phyloP scores from a whole-genome alignment of 1,140 invertebrate species.

The Zaprionus gabonicus region DNA sequence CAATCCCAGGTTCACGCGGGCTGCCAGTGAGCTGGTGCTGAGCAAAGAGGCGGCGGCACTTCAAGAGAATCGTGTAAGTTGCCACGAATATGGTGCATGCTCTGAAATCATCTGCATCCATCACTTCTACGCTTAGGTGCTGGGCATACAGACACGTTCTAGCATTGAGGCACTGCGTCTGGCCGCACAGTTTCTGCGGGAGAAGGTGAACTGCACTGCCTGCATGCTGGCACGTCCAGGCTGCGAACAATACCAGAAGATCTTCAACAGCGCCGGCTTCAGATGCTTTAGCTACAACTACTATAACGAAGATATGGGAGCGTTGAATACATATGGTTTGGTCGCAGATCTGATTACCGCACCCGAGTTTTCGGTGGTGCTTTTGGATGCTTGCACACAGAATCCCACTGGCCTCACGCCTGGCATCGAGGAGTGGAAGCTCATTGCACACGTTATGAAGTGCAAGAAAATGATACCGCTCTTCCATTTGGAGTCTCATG shows the following conservation, averaged over 20 bases:
- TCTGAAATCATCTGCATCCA: no score
- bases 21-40: slow-evolving; percentile 92
- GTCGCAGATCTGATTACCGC: slow-evolving; percentile 92
- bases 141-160: slow-evolving; percentile 95
- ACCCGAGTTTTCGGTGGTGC: slow-evolving; percentile 94
- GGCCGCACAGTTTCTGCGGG: slow-evolving; percentile 94
- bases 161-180: slow-evolving; percentile 96
- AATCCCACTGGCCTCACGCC: slow-evolving; percentile 99
- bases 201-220: slow-evolving; percentile 89
- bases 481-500: slow-evolving; percentile 98
- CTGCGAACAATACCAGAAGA: slow-evolving; percentile 96
- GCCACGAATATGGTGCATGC: not conserved
- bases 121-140: slow-evolving; percentile 86
- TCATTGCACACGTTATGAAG: slow-evolving; percentile 92
- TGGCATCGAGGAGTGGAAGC: slow-evolving; percentile 92
- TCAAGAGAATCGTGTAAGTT: slow-evolving; percentile 88
- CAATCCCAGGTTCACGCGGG: slow-evolving; percentile 90
- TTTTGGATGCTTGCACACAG: slow-evolving; percentile 98
- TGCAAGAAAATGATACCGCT: slow-evolving; percentile 91
- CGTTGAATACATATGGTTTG: slow-evolving; percentile 93
- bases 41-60: slow-evolving; percentile 91
- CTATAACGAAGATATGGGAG: slow-evolving; percentile 91
- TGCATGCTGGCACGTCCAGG: slow-evolving; percentile 96
- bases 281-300: slow-evolving; percentile 94
- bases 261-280: slow-evolving; percentile 96